Evolutionary conservation across 2,113 vertebrate genomes (phyloP).

Genomic region (Capreolus pygargus): DNA sequence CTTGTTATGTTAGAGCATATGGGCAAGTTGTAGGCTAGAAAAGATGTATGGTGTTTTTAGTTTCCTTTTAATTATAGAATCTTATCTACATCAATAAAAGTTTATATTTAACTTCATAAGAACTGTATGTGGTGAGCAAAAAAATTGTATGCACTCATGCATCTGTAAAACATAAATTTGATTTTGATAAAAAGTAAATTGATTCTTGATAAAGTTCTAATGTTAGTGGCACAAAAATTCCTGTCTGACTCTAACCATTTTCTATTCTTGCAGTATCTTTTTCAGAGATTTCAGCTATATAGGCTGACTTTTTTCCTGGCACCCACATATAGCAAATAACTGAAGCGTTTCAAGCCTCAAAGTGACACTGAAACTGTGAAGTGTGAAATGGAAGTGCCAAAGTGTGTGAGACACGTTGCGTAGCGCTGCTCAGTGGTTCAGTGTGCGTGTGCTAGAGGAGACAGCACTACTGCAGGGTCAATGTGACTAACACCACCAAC

Average conservation of each 20-base stretch:
- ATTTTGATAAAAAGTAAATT: constrained; percentile 62
- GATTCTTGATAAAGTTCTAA: constrained; percentile 55
- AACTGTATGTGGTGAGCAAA: constrained; percentile 11
- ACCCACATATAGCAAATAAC: constrained; percentile 72
- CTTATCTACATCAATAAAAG: constrained; percentile 28
- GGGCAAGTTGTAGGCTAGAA: background rate
- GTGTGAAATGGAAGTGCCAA: constrained; percentile 71
- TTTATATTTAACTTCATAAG: constrained; percentile 54
- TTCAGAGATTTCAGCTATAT: constrained; percentile 55
- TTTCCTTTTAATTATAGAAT: constrained; percentile 43
- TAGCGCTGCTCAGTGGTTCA: background rate
- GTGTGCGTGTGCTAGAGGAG: background rate
- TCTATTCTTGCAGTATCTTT: constrained; percentile 54
- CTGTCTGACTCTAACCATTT: constrained; percentile 54
- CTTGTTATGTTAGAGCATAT: constrained; percentile 23
- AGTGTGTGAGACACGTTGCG: constrained; percentile 53
- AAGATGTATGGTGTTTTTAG: constrained; percentile 36
- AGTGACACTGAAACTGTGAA: constrained; percentile 73
- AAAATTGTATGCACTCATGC: constrained; percentile 5
- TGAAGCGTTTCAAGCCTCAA: constrained; percentile 75
- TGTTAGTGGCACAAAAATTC: constrained; percentile 63
- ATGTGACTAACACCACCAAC: background rate
- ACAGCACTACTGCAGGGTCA: background rate
- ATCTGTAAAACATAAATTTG: constrained; percentile 52
- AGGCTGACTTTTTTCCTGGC: constrained; percentile 54